A percentile compares a stretch with the other conserved stretches of the same genome.
phyloP scores from a whole-genome alignment of 2,888 invertebrate genomes.

The Eulithis prunata region DNA sequence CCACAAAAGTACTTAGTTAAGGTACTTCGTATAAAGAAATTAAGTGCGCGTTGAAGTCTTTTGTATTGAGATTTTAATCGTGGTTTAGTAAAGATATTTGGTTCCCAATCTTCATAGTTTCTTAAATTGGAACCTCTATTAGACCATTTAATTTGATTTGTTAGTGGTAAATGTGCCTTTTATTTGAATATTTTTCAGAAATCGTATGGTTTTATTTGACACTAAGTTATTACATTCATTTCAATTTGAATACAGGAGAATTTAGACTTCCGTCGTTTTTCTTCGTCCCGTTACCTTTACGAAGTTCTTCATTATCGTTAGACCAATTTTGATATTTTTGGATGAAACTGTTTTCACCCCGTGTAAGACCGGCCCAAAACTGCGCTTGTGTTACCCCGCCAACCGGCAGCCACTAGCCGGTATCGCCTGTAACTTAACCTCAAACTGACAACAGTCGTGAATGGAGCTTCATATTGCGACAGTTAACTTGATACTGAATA shows the following conservation, averaged over 20 bases:
- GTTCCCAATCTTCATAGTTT: no score
- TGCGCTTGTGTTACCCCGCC: conserved; percentile 69
- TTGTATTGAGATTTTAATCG: neutral
- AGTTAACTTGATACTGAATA: conserved; percentile 64
- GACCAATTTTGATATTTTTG: neutral
- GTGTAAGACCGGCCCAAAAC: conserved; percentile 62
- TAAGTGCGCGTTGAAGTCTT: conserved; percentile 23
- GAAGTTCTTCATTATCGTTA: neutral
- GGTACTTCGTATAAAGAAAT: neutral
- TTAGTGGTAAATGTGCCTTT: no score
- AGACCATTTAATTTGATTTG: neutral
- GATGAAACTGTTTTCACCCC: conserved; percentile 53
- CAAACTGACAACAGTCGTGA: conserved; percentile 82
- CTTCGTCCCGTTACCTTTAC: neutral
- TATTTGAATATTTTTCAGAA: no score
- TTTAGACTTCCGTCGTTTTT: no score
- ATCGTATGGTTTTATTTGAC: neutral
- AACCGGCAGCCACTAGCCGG: conserved; percentile 77
- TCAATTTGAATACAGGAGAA: no score
- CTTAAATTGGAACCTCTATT: neutral
- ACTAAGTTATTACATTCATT: neutral
- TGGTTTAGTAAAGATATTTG: neutral
- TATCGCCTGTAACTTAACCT: conserved; percentile 82
- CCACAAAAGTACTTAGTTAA: neutral
- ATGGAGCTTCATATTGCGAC: conserved; percentile 76